Evolutionary conservation across 1,140 invertebrate genomes (phyloP), one percentile per base, ranked within the genome.

Genomic region (Notospermus geniculatus): DNA sequence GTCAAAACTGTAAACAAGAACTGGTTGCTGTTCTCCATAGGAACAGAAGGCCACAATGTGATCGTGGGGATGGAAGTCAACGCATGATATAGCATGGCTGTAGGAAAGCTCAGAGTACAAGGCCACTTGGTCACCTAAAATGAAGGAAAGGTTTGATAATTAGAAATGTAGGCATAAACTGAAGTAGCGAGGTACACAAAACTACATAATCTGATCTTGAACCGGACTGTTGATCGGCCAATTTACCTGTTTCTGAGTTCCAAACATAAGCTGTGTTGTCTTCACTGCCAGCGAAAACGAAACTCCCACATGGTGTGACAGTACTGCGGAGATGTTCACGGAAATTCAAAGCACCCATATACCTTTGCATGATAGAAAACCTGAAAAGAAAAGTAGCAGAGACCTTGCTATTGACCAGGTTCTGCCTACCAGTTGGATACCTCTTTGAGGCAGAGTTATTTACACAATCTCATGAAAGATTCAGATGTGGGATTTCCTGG

Each of bases 231-330:
- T 56, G 11, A 23, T 11, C 52, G 36, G n/a, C 54, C 11, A 9
- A 17, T 46, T 66, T 74, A 81, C 86, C 86, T 45, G 83, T 86
- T 55, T 88, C 83, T 9, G 84, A 76, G 81, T 95, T 92, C 92
- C 92, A 96, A 1, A 93, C 87, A n/a, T 90, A 90, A 23, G 93
- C 80, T 25, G 88, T 87, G 4, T 83, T 83, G 71, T 92, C 90
- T 69, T 93, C 90, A 71, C 89, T 90, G 45, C 91, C 92, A 27
- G 90, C 87, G 39, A 88, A 80, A 15, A 88, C 78, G 50, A 87
- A 77, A 29, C 81, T 82, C 5, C 87, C 87, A 76, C 87, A 88
- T 0, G 87, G 86, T 28, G 85, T 85, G 28, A 88, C 80, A 29
- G 80, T 82, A 59, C 85, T 84, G 53, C 77, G 80, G 1, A 82